These are phyloP conservation scores for Darevskia mixta DNA, from an alignment of 2,797 vertebrate species.

Conservation along the genomic window DNA sequence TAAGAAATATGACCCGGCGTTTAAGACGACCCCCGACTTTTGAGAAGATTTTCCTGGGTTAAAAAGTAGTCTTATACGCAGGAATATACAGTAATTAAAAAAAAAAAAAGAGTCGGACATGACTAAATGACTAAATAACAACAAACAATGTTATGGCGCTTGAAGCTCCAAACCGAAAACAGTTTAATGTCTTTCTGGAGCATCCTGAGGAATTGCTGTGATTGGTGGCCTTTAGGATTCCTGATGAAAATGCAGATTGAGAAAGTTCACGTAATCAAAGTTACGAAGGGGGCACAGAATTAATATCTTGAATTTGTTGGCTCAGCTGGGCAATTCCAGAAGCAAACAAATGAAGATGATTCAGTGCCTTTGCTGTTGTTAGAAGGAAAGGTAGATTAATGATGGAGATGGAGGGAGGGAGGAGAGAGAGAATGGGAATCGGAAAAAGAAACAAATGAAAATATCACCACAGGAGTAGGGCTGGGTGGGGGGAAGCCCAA, in stretches of 20 bases:
- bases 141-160: too few species aligned
- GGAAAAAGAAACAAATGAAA: not conserved
- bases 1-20: too few species aligned
- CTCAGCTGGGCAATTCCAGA: constrained; percentile 9
- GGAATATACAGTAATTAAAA: too few species aligned
- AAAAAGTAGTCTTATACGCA: too few species aligned
- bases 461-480: too few species aligned
- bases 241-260: not conserved
- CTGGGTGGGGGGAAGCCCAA: not conserved
- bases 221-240: not conserved
- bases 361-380: not conserved
- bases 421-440: too few species aligned
- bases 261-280: not conserved
- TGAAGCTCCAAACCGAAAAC: not conserved
- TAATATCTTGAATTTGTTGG: not conserved
- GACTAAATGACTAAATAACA: too few species aligned
- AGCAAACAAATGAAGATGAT: not conserved
- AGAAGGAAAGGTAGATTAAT: not conserved
- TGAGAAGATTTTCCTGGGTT: too few species aligned
- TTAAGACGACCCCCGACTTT: too few species aligned
- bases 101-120: too few species aligned
- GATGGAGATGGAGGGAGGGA: not conserved
- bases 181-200: not conserved
- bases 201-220: not conserved
- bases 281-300: not conserved